A percentile compares a stretch with the other conserved stretches of the same genome.
These are phyloP conservation scores for Balaenoptera acutorostrata DNA, from an alignment of 2,113 vertebrate species.

Conservation along the genomic window DNA sequence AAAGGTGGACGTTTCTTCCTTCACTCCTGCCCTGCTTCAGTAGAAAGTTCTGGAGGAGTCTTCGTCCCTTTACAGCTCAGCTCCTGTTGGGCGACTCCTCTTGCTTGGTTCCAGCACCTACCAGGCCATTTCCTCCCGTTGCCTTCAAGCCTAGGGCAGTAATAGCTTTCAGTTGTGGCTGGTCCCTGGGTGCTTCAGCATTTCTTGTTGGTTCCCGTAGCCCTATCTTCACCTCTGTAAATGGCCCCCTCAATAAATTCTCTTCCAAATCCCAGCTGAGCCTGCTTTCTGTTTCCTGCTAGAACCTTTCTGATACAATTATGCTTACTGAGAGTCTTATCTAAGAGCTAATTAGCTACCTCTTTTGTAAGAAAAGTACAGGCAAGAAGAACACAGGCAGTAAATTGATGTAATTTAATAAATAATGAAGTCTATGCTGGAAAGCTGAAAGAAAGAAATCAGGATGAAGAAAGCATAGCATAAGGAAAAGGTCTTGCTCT, in stretches of 20 bases:
- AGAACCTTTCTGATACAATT: neutral
- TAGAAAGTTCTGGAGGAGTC: neutral
- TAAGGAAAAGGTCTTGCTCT: neutral
- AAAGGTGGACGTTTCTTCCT: neutral
- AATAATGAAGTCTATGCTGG: neutral
- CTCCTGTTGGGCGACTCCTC: neutral
- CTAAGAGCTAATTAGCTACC: neutral
- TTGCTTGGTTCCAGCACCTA: neutral
- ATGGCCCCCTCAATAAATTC: neutral
- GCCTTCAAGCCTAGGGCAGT: neutral
- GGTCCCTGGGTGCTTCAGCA: neutral
- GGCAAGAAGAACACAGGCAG: neutral
- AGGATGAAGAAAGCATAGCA: neutral
- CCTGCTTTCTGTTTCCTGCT: neutral
- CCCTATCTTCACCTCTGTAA: neutral
- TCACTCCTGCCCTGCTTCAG: neutral
- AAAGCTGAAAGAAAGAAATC: conserved; percentile 23
- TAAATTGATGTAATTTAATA: neutral
- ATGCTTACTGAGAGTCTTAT: neutral
- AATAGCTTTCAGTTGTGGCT: neutral
- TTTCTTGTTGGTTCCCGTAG: neutral
- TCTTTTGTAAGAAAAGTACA: neutral
- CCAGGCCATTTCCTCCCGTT: neutral
- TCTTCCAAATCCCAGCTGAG: neutral
- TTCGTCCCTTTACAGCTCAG: neutral